A percentile compares a stretch with the other conserved stretches of the same genome.
These are phyloP conservation scores for Strigamia transsilvanica DNA, from an alignment of 2,888 invertebrate genomes.

Conservation along the genomic window DNA sequence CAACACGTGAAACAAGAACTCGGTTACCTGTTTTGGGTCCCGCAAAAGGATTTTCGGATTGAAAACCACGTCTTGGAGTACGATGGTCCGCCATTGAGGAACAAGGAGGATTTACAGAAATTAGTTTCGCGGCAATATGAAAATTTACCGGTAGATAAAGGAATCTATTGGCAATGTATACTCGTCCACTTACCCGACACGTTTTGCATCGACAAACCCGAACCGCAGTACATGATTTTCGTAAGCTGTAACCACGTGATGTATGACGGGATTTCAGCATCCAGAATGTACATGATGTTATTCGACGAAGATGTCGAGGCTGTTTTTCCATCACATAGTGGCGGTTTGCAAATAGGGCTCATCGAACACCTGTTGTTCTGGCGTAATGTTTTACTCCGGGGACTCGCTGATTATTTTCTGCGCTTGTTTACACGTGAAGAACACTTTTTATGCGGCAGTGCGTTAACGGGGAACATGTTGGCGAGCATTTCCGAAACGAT, in stretches of 20 bases:
- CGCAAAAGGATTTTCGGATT: background rate
- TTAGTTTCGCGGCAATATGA: background rate
- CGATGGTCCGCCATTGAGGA: background rate
- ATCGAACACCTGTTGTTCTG: background rate
- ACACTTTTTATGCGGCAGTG: background rate
- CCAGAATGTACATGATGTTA: background rate
- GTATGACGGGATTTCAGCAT: background rate
- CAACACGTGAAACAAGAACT: background rate
- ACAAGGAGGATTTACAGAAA: background rate
- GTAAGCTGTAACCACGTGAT: background rate
- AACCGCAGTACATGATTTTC: background rate
- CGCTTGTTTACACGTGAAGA: background rate
- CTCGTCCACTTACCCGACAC: background rate
- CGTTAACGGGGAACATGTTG: background rate
- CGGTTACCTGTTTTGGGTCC: background rate
- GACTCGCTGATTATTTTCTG: background rate
- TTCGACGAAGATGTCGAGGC: background rate
- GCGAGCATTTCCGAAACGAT: background rate
- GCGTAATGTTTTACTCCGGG: background rate
- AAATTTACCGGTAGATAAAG: background rate
- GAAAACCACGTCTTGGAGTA: background rate
- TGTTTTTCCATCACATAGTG: background rate
- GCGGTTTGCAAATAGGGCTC: background rate
- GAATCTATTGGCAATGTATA: background rate
- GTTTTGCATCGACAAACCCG: background rate